Evolutionary conservation across 2,888 invertebrate species (phyloP).

Genomic region (Molanna angustata): DNA sequence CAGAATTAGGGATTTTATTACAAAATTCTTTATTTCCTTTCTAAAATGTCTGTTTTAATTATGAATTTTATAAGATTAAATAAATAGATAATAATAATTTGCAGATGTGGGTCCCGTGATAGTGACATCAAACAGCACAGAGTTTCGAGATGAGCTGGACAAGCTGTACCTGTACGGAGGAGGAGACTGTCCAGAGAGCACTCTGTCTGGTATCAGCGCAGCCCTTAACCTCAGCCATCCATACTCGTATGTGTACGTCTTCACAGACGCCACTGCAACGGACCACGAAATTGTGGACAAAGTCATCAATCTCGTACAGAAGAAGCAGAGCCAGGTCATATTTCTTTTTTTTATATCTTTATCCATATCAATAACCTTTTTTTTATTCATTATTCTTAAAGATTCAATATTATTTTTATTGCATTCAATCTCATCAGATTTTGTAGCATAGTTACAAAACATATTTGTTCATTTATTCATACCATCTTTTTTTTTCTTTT

Average conservation of each 20-base stretch:
- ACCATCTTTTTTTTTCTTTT: too few species aligned
- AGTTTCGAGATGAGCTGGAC: slow-evolving; percentile 56
- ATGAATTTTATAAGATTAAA: background rate
- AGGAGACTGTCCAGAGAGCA: slow-evolving; percentile 73
- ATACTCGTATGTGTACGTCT: slow-evolving; percentile 69
- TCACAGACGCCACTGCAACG: slow-evolving; percentile 71
- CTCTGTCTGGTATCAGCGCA: slow-evolving; percentile 61
- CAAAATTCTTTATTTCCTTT: too few species aligned
- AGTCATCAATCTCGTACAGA: slow-evolving; percentile 65
- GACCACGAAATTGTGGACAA: slow-evolving; percentile 61
- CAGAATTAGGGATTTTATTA: background rate
- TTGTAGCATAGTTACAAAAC: too few species aligned
- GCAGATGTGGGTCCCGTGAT: slow-evolving; percentile 63
- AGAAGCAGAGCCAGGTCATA: slow-evolving; percentile 71
- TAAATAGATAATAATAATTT: background rate
- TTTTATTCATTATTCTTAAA: too few species aligned
- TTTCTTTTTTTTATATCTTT: too few species aligned
- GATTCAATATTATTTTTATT: too few species aligned
- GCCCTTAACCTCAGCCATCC: slow-evolving; percentile 65
- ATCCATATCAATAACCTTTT: too few species aligned
- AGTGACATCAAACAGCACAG: slow-evolving; percentile 60
- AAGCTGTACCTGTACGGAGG: slow-evolving; percentile 63
- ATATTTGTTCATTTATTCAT: too few species aligned
- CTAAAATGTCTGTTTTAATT: background rate
- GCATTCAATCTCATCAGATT: too few species aligned